These are phyloP conservation scores for Drosophila oshimai DNA, from an alignment of 1,140 invertebrate genomes.

Conservation along the genomic window DNA sequence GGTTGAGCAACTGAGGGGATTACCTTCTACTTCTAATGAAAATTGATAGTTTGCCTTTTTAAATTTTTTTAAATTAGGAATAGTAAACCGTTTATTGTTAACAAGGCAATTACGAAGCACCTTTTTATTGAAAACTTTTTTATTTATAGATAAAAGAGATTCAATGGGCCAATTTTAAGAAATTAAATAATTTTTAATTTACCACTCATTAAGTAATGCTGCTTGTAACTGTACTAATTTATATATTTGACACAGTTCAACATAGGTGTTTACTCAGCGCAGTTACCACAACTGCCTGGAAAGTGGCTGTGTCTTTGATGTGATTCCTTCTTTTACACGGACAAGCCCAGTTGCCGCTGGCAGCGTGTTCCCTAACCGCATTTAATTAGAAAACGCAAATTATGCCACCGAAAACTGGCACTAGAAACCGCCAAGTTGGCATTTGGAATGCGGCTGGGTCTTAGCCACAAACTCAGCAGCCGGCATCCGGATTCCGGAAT, in stretches of 20 bases:
- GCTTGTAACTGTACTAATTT: too few species aligned
- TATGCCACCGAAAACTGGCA: slow-evolving; percentile 39
- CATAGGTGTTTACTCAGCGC: too few species aligned
- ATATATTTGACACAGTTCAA: too few species aligned
- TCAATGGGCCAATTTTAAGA: too few species aligned
- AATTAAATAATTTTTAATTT: too few species aligned
- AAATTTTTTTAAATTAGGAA: not conserved
- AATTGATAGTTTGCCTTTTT: not conserved
- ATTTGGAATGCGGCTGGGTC: slow-evolving; percentile 25
- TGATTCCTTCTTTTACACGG: too few species aligned
- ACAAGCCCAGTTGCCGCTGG: not conserved
- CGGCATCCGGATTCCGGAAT: slow-evolving; percentile 1
- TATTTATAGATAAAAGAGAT: too few species aligned
- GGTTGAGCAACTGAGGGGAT: not conserved
- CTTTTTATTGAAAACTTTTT: too few species aligned
- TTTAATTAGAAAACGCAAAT: slow-evolving; percentile 55
- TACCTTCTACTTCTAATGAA: not conserved
- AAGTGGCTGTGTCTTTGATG: too few species aligned
- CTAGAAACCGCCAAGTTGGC: slow-evolving; percentile 37
- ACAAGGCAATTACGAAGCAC: not conserved
- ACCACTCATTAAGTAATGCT: too few species aligned
- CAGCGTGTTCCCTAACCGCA: slow-evolving; percentile 14
- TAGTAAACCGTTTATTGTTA: not conserved
- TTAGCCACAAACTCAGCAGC: slow-evolving; percentile 22
- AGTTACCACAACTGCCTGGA: too few species aligned